A percentile compares a stretch with the other conserved stretches of the same genome.
phyloP scores from a whole-genome alignment of 2,113 vertebrate genomes.

The Psephotus haematonotus region DNA sequence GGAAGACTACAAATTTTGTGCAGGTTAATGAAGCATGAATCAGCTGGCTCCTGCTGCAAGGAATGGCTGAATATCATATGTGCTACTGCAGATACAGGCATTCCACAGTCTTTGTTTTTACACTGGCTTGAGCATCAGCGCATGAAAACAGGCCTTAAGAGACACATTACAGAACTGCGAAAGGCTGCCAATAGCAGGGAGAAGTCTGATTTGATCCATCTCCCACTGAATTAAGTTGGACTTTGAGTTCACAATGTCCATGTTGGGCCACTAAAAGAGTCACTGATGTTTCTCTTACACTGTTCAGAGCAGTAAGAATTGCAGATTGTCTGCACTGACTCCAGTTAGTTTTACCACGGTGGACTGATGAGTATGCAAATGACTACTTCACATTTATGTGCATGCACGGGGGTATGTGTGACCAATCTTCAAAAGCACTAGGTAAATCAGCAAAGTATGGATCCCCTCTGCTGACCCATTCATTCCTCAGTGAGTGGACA shows the following conservation, averaged over 20 bases:
- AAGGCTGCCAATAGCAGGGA: neutral
- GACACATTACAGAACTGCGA: neutral
- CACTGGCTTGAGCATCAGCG: neutral
- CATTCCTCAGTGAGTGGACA: neutral
- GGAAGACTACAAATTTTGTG: conserved; percentile 39
- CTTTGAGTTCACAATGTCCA: neutral
- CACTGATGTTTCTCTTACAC: neutral
- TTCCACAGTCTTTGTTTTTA: neutral
- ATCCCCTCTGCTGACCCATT: neutral
- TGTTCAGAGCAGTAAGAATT: neutral
- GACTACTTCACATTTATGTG: neutral
- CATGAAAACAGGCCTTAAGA: neutral
- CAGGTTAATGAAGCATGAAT: conserved; percentile 53
- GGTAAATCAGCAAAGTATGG: neutral
- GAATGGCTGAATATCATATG: neutral
- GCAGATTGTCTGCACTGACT: neutral
- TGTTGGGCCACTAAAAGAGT: neutral
- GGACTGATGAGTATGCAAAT: neutral
- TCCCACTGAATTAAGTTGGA: neutral
- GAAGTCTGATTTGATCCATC: neutral
- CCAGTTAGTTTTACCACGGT: neutral
- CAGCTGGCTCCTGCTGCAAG: conserved; percentile 21
- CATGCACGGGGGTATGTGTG: fast-evolving
- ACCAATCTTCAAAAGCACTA: neutral
- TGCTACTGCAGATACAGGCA: neutral